Evolutionary conservation across 2,113 vertebrate species (phyloP).

Genomic region (Odontesthes bonariensis): DNA sequence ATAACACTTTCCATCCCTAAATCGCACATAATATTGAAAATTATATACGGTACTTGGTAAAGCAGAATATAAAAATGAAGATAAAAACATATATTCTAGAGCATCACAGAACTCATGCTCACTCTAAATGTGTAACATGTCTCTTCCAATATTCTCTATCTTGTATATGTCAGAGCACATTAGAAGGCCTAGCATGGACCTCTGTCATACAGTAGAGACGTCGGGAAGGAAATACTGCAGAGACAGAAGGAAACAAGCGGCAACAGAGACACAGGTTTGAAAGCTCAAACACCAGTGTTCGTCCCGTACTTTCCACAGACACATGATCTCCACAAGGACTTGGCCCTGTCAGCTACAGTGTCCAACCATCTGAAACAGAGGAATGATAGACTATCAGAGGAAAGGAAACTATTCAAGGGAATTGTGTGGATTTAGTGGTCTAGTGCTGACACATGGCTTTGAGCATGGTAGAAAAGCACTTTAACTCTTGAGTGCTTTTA

Average conservation of each 20-base stretch:
- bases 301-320: conserved; percentile 80
- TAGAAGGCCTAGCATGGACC: background rate
- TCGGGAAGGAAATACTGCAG: conserved; percentile 28
- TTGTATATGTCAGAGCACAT: background rate
- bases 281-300: conserved; percentile 70
- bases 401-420: conserved; percentile 78
- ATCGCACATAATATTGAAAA: conserved; percentile 21
- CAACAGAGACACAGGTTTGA: conserved; percentile 55
- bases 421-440: conserved; percentile 83
- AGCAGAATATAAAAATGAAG: conserved; percentile 35
- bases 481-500: conserved; percentile 82
- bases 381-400: conserved; percentile 80
- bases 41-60: conserved; percentile 20
- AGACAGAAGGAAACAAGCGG: conserved; percentile 27
- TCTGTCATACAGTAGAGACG: conserved; percentile 41
- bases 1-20: conserved; percentile 29
- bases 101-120: background rate
- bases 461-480: conserved; percentile 81
- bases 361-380: conserved; percentile 79
- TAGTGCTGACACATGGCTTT: conserved; percentile 82
- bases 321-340: conserved; percentile 83
- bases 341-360: conserved; percentile 75
- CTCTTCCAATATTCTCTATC: background rate
- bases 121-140: conserved; percentile 1
- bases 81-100: conserved; percentile 11